Percentiles rank a stretch among this genome's conserved stretches.
Evolutionary conservation across 1,140 invertebrate genomes (phyloP).

Genomic region (Calephelis nemesis): DNA sequence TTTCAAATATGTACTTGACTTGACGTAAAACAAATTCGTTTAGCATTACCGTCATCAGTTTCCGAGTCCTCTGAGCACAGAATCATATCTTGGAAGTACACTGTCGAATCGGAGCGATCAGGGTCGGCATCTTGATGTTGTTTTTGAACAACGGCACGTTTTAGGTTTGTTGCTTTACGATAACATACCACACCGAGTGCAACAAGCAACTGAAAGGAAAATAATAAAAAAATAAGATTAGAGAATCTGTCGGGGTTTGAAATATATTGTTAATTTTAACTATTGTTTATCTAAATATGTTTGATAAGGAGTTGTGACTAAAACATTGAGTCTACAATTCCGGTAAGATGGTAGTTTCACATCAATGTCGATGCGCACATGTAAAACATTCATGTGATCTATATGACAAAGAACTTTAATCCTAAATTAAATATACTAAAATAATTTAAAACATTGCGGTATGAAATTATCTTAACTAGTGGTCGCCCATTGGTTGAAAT

Average conservation of each 20-base stretch:
- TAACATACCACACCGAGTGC: conserved; percentile 93
- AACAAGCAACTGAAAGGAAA: conserved; percentile 85
- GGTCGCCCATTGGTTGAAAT: too few species aligned
- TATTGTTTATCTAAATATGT: too few species aligned
- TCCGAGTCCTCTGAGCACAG: conserved; percentile 94
- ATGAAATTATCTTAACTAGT: too few species aligned
- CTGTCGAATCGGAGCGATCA: conserved; percentile 92
- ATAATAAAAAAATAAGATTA: background rate
- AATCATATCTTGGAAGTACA: conserved; percentile 94
- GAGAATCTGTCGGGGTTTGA: background rate
- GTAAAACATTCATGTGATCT: too few species aligned
- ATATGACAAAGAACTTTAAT: too few species aligned
- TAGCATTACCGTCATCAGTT: conserved; percentile 86
- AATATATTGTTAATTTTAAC: too few species aligned
- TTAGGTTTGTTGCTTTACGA: conserved; percentile 91
- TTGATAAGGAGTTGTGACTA: too few species aligned
- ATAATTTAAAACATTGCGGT: too few species aligned
- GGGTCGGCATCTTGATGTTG: conserved; percentile 91
- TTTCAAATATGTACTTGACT: background rate
- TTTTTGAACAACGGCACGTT: conserved; percentile 86
- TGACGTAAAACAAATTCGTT: conserved; percentile 7
- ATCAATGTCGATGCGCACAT: too few species aligned
- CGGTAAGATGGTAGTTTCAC: too few species aligned
- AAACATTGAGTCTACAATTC: too few species aligned
- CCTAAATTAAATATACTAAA: too few species aligned